Evolutionary conservation across 2,888 invertebrate species (phyloP), one percentile per base, ranked within the genome.

Genomic region (Dichetophora obliterata): DNA sequence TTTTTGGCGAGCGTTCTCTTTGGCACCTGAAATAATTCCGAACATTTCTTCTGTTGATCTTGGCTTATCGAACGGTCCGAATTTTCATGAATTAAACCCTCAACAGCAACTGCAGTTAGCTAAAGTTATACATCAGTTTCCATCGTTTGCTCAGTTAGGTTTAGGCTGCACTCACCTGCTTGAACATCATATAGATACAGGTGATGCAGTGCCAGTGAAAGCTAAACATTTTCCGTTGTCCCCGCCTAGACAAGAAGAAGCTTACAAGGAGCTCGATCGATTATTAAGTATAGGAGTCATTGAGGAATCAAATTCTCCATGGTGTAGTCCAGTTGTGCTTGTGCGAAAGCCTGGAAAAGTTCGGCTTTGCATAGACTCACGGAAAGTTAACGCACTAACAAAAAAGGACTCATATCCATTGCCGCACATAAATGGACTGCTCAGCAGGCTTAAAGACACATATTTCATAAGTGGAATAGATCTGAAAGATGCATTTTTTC

Each of bases 241-340:
- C 0, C 75, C 70, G 11, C 70, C 75, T 8, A 6, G 48, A 48
- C 48, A 48, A 48, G 48, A 48, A 48, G 48, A 48, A 48, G 48
- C 48, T 6, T 48, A 48, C 14, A 14, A 6, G 14, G 48, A 48
- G 14, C 6, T 48, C 14, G 48, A 48, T 14, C 6, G 48, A 48
- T 14, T 48, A 9, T 14, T 48, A 48, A 48, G 48, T 14, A 48
- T 48, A 14, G 14, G 14, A 6, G 48, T 48, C 14, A 48, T 48
- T 14, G 48, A 48, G 14, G 48, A 48, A 14, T 48, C 48, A 6
- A 48, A 48, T 48, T 48, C 74, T 27, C 68, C 76, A 0, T 73
- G 73, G 66, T 37, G 69, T 48, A 75, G 68, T 27, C 75, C 68
- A 2, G n/a, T n/a, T n/a, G n/a, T n/a, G n/a, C n/a, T n/a, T n/a